These are phyloP conservation scores for Margaritifera margaritifera DNA, from an alignment of 2,888 invertebrate species.

Conservation along the genomic window DNA sequence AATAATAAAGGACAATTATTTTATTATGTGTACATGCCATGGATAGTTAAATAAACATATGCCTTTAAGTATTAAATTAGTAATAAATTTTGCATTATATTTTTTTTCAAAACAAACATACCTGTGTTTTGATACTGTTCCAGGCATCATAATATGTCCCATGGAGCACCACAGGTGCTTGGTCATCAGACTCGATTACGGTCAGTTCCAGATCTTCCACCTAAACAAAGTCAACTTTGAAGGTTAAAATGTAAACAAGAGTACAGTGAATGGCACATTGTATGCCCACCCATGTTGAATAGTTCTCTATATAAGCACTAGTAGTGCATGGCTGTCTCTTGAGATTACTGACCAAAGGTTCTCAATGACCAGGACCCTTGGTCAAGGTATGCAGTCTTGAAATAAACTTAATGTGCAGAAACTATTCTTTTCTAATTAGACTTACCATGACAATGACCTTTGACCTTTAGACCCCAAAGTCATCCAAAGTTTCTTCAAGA, in stretches of 20 bases:
- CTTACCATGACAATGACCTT: not conserved
- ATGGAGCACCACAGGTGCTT: conserved; percentile 79
- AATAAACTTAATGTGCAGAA: not conserved
- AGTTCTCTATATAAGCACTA: no score
- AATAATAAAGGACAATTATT: no score
- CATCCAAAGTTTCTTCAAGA: no score
- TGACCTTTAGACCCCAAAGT: not conserved
- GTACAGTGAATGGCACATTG: not conserved
- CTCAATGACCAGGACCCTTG: no score
- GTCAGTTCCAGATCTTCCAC: conserved; percentile 73
- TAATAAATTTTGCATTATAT: no score
- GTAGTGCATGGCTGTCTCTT: no score
- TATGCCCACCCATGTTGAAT: no score
- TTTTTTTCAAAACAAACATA: conserved; percentile 18
- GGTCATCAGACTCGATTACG: conserved; percentile 70
- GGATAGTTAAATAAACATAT: no score
- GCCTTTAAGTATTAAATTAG: no score
- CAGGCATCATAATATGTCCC: conserved; percentile 83
- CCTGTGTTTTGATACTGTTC: conserved; percentile 76
- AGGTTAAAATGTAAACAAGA: not conserved
- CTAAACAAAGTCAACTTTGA: conserved; percentile 58
- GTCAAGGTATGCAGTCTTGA: no score
- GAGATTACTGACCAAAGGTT: no score
- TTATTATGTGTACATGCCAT: no score
- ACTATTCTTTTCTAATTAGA: not conserved